Evolutionary conservation across 2,113 vertebrate genomes (phyloP), one percentile per base, ranked within the genome.

Genomic region (Cromileptes altivelis): DNA sequence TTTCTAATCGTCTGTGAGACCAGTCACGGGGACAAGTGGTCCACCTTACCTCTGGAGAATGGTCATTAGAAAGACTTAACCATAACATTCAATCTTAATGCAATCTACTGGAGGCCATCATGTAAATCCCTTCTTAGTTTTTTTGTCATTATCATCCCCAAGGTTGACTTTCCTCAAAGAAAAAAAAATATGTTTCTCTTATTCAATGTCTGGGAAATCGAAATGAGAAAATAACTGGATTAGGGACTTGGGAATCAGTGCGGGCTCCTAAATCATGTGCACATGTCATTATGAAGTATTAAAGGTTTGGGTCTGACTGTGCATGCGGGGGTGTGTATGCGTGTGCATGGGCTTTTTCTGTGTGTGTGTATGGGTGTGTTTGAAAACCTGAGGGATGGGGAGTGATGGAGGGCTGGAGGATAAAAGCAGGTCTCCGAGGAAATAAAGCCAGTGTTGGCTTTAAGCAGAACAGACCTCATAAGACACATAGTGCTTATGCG

Each of bases 221-320:
- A 93, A 94, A 95, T 95, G 94, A 95, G 92, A 95, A 94, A 94
- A 94, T 95, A 94, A 95, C 91, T 94, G 94, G 94, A 95, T 95
- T 95, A 94, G 94, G 91, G 93, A 93, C 80, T 91, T 93, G 92
- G 94, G 92, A 95, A 94, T 95, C 94, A 93, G 93, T 90, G 91
- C 90, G 61, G 91, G 82, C 89, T 94, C 91, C 92, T 93, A 93
- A 95, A 94, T 95, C 93, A 94, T 94, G 91, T 90, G 91, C 94
- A 94, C 93, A 94, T 94, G 94, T 94, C 94, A 94, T 95, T 94
- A 94, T 93, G 87, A 93, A 93, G 93, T 95, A 95, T 95, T 94
- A 94, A 90, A 92, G 92, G 91, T 90, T 94, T 94, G 84, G 86
- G 85, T 92, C 89, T 92, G 93, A 88, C 82, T 89, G 88, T 85